Conservation (phyloP, 2,888 invertebrate genomes). For the Flabesymbios commensalis region DNA sequence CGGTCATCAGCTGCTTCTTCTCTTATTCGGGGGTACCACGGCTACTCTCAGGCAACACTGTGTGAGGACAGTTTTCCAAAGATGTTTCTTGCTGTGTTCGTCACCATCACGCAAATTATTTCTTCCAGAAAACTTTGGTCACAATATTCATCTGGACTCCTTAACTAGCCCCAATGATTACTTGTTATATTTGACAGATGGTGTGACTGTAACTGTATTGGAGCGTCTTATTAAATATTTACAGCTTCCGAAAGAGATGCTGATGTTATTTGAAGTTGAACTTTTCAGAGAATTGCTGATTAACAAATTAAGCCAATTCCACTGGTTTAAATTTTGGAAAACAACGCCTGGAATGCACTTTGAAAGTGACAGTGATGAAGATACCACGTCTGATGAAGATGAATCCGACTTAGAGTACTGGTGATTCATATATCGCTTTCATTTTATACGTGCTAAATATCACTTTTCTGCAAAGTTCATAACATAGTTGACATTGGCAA, state of each 20-base stretch:
- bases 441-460: no score
- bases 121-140: not conserved
- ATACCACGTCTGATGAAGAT: conserved; percentile 42
- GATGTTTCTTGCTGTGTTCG: conserved; percentile 41
- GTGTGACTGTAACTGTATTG: not conserved
- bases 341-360: not conserved
- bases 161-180: not conserved
- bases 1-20: conserved; percentile 36
- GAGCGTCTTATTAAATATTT: conserved; percentile 34
- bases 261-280: conserved; percentile 47
- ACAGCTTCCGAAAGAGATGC: conserved; percentile 15
- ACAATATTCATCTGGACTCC: not conserved
- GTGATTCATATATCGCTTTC: no score
- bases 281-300: conserved; percentile 43
- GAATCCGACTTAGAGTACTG: conserved; percentile 55
- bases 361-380: conserved; percentile 36
- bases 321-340: conserved; percentile 40
- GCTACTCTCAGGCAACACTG: conserved; percentile 45
- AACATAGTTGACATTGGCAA: no score
- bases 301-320: conserved; percentile 36
- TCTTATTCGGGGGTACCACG: conserved; percentile 47
- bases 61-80: conserved; percentile 43
- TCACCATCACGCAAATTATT: conserved; percentile 29
- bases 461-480: no score
- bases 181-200: not conserved